phyloP scores from a whole-genome alignment of 2,797 vertebrate species.

The Danio choprae region DNA sequence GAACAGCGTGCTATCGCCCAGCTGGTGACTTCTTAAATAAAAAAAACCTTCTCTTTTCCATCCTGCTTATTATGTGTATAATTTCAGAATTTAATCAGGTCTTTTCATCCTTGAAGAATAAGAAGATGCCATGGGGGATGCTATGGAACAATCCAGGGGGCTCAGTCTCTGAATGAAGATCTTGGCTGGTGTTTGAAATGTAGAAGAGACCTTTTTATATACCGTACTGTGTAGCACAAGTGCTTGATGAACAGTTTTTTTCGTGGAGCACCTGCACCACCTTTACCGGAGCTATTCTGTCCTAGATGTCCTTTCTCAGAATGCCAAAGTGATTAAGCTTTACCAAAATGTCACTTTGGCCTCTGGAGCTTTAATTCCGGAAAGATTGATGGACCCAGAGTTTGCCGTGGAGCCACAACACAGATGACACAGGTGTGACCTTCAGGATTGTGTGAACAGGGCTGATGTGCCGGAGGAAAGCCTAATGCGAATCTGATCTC shows the following conservation, averaged over 20 bases:
- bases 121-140: background rate
- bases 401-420: slow-evolving; percentile 5
- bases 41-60: background rate
- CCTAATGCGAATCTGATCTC: slow-evolving; percentile 10
- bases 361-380: slow-evolving; percentile 20
- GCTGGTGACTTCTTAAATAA: slow-evolving; percentile 11
- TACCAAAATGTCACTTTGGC: slow-evolving; percentile 30
- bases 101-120: background rate
- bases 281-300: slow-evolving; percentile 1
- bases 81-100: background rate
- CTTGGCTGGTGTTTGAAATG: background rate
- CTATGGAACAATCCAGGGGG: slow-evolving; percentile 17
- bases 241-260: slow-evolving; percentile 33
- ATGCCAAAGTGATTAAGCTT: slow-evolving; percentile 30
- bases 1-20: slow-evolving; percentile 11
- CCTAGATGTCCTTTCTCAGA: slow-evolving; percentile 35
- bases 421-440: slow-evolving; percentile 38
- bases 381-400: slow-evolving; percentile 10
- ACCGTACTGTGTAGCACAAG: slow-evolving; percentile 13
- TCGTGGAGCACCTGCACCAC: background rate
- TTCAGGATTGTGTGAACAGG: slow-evolving; percentile 7
- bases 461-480: background rate
- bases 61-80: background rate
- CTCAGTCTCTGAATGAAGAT: background rate
- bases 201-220: slow-evolving; percentile 4